Conservation (phyloP, 1,140 invertebrate genomes). For the Orchestia grillus region DNA sequence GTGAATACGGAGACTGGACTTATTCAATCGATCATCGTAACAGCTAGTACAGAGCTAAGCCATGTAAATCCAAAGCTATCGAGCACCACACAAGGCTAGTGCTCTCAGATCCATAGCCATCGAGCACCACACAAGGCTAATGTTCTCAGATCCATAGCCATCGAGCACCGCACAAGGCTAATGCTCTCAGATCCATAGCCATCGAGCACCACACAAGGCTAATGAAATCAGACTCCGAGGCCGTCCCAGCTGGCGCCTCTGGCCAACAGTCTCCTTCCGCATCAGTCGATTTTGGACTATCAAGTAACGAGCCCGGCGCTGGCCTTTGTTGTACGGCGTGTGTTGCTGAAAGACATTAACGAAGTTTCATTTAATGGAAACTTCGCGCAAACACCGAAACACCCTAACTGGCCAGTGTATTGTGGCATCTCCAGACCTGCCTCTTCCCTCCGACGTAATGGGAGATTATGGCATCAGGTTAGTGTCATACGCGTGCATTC, state of each 20-base stretch:
- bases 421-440: background rate
- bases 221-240: too few relatives aligned
- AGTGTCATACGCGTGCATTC: background rate
- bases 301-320: background rate
- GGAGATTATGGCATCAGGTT: background rate
- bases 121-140: background rate
- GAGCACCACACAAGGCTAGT: background rate
- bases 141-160: background rate
- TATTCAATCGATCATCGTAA: background rate
- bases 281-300: conserved; percentile 19
- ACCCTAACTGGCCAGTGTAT: background rate
- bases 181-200: background rate
- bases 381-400: background rate
- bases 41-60: too few relatives aligned
- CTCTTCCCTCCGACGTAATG: background rate
- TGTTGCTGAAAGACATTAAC: conserved; percentile 20
- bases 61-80: background rate
- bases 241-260: background rate
- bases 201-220: background rate
- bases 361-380: conserved; percentile 10
- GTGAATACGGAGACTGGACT: background rate
- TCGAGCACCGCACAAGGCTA: background rate
- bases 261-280: background rate
- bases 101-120: background rate
- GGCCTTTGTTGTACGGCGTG: conserved; percentile 29